Conservation (phyloP, 2,113 vertebrate genomes). For the Orientallactaga bullata region DNA sequence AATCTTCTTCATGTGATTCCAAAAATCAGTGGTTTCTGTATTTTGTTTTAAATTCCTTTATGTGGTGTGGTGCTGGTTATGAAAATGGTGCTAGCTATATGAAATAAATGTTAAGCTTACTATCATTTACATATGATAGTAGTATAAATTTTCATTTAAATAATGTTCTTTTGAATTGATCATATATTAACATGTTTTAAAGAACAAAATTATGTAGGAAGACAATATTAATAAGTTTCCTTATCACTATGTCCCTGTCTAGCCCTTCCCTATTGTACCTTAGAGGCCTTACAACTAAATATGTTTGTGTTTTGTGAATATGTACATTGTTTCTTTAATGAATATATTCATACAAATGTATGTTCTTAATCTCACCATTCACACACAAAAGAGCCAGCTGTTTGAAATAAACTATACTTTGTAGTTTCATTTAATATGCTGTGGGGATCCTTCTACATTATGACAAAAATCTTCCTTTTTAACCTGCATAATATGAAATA, state of each 20-base stretch:
- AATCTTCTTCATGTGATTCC: background rate
- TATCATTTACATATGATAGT: background rate
- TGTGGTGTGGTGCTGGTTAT: background rate
- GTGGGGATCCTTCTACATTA: background rate
- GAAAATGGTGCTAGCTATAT: background rate
- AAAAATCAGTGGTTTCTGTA: background rate
- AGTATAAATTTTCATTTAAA: conserved; percentile 30
- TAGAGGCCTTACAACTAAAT: background rate
- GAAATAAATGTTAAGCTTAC: conserved; percentile 15
- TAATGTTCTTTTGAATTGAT: background rate
- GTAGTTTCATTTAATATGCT: background rate
- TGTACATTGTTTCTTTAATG: background rate
- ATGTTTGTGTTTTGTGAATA: background rate
- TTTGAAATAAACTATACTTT: background rate
- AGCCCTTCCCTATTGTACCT: background rate
- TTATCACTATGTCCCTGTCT: background rate
- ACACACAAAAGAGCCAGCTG: background rate
- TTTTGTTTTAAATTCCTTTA: background rate
- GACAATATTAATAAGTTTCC: background rate
- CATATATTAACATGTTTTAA: conserved; percentile 21
- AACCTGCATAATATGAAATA: background rate
- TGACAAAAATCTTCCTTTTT: background rate
- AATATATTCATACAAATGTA: background rate
- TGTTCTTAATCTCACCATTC: background rate
- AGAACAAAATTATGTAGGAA: background rate